These are phyloP conservation scores for Troilus luridus DNA, from an alignment of 2,888 invertebrate species.

Conservation along the genomic window DNA sequence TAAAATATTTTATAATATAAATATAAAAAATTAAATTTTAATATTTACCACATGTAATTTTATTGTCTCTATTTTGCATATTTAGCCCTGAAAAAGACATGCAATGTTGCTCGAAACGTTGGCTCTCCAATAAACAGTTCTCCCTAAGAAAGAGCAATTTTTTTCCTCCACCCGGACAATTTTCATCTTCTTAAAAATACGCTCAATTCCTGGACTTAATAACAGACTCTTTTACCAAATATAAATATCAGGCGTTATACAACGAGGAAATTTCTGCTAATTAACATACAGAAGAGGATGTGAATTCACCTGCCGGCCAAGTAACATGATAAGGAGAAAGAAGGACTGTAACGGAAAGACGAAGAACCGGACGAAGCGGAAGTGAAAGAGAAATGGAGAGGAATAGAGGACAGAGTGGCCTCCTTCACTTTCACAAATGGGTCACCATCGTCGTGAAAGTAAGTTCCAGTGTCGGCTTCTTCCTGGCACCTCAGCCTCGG, in stretches of 20 bases:
- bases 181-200: too few relatives aligned
- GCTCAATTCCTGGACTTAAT: too few relatives aligned
- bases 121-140: too few relatives aligned
- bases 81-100: too few relatives aligned
- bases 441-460: constrained; percentile 18
- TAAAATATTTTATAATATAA: too few relatives aligned
- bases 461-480: not conserved
- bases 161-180: too few relatives aligned
- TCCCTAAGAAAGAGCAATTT: too few relatives aligned
- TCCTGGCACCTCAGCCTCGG: not conserved
- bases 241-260: not conserved
- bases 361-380: constrained; percentile 19
- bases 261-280: not conserved
- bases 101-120: too few relatives aligned
- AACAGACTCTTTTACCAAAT: too few relatives aligned
- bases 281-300: not conserved
- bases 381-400: constrained; percentile 39
- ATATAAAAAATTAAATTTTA: too few relatives aligned
- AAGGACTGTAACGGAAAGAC: not conserved
- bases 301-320: not conserved
- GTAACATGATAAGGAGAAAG: not conserved
- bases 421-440: constrained; percentile 50
- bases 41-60: too few relatives aligned
- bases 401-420: not conserved
- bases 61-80: too few relatives aligned